phyloP scores from a whole-genome alignment of 1,140 invertebrate species.

The Aleiodes sp. region DNA sequence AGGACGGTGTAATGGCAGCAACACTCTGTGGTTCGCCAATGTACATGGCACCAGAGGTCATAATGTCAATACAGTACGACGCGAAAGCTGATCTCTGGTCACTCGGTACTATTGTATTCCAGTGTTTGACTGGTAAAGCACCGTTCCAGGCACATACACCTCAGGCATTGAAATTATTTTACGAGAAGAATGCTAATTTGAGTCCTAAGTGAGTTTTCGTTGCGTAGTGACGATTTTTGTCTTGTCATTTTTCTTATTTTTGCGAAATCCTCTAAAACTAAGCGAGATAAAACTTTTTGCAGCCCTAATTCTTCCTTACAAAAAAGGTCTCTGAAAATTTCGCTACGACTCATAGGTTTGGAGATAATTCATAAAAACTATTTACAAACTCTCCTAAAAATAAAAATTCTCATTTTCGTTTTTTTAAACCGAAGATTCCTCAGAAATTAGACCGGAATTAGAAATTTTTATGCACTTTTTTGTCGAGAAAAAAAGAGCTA shows the following conservation, averaged over 20 bases:
- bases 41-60: constrained; percentile 99
- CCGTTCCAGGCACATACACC: constrained; percentile 98
- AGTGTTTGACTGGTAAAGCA: constrained; percentile 97
- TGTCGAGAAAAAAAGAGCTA: too few species aligned
- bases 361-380: too few species aligned
- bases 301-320: too few species aligned
- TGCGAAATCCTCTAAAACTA: too few species aligned
- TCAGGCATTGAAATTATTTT: constrained; percentile 96
- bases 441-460: too few species aligned
- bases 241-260: constrained; percentile 68
- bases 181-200: constrained; percentile 96
- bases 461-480: too few species aligned
- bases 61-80: constrained; percentile 99
- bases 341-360: too few species aligned
- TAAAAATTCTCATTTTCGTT: too few species aligned
- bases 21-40: constrained; percentile 99
- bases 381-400: too few species aligned
- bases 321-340: too few species aligned
- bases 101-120: constrained; percentile 98
- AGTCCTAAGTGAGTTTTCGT: constrained; percentile 88
- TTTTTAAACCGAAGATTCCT: too few species aligned
- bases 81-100: constrained; percentile 99
- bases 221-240: neutral
- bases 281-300: too few species aligned
- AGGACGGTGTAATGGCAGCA: constrained; percentile 99